phyloP scores from a whole-genome alignment of 2,113 vertebrate genomes.

The Cheirogaleus medius region DNA sequence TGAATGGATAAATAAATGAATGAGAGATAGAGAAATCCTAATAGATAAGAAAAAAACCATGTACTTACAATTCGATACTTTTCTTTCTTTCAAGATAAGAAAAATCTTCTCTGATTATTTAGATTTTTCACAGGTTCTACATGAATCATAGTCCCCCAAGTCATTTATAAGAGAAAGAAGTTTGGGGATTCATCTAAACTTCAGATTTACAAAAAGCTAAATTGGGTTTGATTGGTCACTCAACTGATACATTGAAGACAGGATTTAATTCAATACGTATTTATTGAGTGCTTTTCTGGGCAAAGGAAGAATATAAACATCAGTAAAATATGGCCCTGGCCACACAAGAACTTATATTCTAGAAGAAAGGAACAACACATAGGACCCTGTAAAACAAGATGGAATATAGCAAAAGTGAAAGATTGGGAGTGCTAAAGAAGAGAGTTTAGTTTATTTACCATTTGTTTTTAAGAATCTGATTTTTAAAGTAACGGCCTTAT shows the following conservation, averaged over 20 bases:
- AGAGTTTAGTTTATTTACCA: not conserved
- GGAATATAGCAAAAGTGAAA: not conserved
- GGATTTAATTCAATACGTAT: constrained; percentile 41
- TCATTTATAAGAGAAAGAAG: constrained; percentile 18
- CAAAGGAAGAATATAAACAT: constrained; percentile 16
- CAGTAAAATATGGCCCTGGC: not conserved
- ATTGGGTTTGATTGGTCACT: constrained; percentile 37
- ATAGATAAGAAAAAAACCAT: not conserved
- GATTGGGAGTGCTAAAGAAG: not conserved
- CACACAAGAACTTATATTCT: not conserved
- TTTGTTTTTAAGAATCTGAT: not conserved
- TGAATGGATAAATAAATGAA: not conserved
- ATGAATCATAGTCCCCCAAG: not conserved
- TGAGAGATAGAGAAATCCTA: not conserved
- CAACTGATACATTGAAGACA: constrained; percentile 36
- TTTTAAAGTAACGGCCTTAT: not conserved
- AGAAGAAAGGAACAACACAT: not conserved
- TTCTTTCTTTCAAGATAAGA: not conserved
- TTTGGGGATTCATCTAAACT: constrained; percentile 29
- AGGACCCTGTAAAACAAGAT: not conserved
- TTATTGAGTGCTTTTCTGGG: constrained; percentile 25
- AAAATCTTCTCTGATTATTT: not conserved
- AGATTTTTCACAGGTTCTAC: not conserved
- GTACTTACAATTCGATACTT: not conserved
- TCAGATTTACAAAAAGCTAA: constrained; percentile 34